Conservation (phyloP, 2,113 vertebrate species). For the Petromus typicus region DNA sequence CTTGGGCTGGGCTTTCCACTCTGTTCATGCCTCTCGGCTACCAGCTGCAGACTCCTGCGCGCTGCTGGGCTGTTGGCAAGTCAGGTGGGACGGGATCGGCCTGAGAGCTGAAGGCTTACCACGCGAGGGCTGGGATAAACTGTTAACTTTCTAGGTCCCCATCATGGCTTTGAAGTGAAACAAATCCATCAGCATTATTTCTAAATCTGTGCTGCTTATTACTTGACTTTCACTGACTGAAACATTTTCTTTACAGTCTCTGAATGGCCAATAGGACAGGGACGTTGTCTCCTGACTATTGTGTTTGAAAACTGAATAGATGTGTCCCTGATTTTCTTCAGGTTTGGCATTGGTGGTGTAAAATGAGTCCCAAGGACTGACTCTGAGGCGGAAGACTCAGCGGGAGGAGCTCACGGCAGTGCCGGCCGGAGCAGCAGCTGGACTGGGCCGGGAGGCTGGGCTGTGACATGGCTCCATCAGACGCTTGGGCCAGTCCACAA, state of each 20-base stretch:
- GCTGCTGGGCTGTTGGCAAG: neutral
- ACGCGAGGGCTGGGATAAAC: neutral
- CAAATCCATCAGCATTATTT: neutral
- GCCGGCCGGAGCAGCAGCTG: too few species aligned
- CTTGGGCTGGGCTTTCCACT: neutral
- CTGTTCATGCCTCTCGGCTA: neutral
- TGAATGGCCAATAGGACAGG: neutral
- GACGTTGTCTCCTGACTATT: neutral
- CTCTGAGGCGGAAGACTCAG: neutral
- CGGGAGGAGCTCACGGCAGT: neutral
- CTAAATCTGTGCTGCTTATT: neutral
- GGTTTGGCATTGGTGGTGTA: neutral
- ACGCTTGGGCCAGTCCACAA: too few species aligned
- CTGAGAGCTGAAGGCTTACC: neutral
- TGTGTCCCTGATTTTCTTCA: neutral
- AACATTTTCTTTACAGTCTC: neutral
- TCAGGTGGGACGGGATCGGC: neutral
- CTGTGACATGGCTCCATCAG: neutral
- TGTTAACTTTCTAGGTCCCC: neutral
- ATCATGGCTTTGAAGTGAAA: neutral
- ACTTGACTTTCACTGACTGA: neutral
- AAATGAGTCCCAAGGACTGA: neutral
- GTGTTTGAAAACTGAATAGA: neutral
- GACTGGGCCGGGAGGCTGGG: fast-evolving
- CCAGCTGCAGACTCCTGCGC: neutral